Percentiles rank a stretch among this genome's conserved stretches.
Evolutionary conservation across 2,113 vertebrate species (phyloP).

Genomic region (Psettodes erumei): DNA sequence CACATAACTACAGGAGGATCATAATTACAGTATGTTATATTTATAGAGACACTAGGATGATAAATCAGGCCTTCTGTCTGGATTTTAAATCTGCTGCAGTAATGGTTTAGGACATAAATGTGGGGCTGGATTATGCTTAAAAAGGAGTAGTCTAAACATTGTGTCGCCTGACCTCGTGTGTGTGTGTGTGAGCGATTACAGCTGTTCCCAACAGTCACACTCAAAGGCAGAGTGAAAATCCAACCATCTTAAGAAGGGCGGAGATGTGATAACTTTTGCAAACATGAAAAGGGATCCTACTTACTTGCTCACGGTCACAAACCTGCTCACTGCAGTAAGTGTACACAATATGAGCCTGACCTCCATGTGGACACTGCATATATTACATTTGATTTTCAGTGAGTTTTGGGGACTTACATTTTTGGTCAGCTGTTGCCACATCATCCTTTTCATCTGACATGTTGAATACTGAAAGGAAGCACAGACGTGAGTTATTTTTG

Average conservation of each 20-base stretch:
- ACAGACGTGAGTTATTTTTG: slow-evolving; percentile 6
- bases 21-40: background rate
- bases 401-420: slow-evolving; percentile 40
- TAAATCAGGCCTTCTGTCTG: background rate
- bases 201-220: background rate
- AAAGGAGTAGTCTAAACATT: background rate
- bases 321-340: background rate
- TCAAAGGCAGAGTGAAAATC: background rate
- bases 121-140: background rate
- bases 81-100: background rate
- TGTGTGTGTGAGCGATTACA: background rate
- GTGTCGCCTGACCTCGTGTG: too few relatives aligned
- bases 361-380: background rate
- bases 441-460: slow-evolving; percentile 76
- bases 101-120: background rate
- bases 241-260: background rate
- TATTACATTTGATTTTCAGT: background rate
- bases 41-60: background rate
- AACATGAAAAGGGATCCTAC: background rate
- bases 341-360: background rate
- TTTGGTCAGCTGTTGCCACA: background rate
- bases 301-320: background rate
- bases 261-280: background rate
- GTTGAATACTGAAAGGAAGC: slow-evolving; percentile 78
- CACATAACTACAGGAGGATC: background rate